Evolutionary conservation across 2,113 vertebrate species (phyloP).

Genomic region (Istiophorus platypterus): DNA sequence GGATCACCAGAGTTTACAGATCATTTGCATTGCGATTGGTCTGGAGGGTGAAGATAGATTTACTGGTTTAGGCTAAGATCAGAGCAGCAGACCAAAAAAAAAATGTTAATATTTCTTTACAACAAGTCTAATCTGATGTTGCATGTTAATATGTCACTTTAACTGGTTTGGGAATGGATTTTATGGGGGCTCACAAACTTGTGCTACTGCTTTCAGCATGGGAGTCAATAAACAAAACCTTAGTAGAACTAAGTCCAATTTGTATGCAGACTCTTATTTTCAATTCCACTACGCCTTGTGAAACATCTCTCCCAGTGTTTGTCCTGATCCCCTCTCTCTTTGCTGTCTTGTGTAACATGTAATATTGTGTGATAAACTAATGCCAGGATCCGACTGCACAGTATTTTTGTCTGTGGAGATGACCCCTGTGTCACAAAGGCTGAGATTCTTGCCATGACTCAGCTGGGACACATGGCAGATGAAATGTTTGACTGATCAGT

Average conservation of each 20-base stretch:
- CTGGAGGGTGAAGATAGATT: background rate
- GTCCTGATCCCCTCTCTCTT: background rate
- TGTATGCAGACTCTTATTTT: no score
- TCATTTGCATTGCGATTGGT: background rate
- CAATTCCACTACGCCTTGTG: background rate
- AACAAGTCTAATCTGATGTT: background rate
- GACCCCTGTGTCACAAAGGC: background rate
- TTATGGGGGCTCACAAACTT: background rate
- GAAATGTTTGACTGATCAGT: background rate
- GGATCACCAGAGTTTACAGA: background rate
- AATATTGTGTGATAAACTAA: background rate
- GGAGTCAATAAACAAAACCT: background rate
- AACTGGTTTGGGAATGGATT: background rate
- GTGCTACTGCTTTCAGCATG: background rate
- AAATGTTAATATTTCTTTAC: background rate
- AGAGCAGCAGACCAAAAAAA: background rate
- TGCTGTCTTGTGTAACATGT: background rate
- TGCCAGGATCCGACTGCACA: background rate
- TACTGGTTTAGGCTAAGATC: background rate
- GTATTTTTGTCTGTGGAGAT: background rate
- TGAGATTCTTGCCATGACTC: no score
- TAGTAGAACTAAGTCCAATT: no score
- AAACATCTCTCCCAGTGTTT: no score
- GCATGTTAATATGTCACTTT: background rate
- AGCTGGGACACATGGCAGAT: background rate